Evolutionary conservation across 2,888 invertebrate genomes (phyloP).

Genomic region (Pachymerium ferrugineum): DNA sequence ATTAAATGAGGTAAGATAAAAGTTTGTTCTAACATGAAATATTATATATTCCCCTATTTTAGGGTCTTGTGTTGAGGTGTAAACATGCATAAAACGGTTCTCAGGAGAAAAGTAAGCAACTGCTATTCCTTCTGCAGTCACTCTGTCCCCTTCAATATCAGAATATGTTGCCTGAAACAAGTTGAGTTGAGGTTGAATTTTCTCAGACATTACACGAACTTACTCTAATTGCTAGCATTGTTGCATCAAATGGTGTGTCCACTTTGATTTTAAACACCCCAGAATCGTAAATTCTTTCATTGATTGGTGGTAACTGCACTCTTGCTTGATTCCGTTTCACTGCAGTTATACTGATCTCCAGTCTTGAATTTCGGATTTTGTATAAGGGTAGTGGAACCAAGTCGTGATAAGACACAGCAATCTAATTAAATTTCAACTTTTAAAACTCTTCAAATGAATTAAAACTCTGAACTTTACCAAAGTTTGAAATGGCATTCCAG

Average conservation of each 20-base stretch:
- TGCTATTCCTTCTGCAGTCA: conserved; percentile 53
- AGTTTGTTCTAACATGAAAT: conserved; percentile 53
- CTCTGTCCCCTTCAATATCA: conserved; percentile 38
- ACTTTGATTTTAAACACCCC: conserved; percentile 42
- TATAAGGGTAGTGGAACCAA: conserved; percentile 68
- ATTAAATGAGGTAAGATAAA: conserved; percentile 50
- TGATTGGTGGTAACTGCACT: background rate
- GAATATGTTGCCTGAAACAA: conserved; percentile 38
- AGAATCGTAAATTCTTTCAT: conserved; percentile 36
- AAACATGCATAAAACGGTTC: conserved; percentile 49
- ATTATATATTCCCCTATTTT: conserved; percentile 54
- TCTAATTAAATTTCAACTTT: conserved; percentile 48
- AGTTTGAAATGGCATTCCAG: conserved; percentile 36
- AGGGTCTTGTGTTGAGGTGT: conserved; percentile 49
- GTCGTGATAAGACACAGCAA: conserved; percentile 86
- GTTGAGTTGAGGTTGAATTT: too few relatives aligned
- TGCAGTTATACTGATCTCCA: conserved; percentile 28
- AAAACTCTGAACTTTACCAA: conserved; percentile 28
- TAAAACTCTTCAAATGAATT: background rate
- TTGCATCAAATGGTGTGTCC: conserved; percentile 27
- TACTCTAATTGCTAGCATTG: conserved; percentile 35
- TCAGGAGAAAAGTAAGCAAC: conserved; percentile 69
- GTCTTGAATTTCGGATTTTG: conserved; percentile 50
- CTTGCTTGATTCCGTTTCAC: background rate
- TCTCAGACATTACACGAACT: background rate